Conservation (phyloP, 2,888 invertebrate species). For the Syrphus vitripennis region DNA sequence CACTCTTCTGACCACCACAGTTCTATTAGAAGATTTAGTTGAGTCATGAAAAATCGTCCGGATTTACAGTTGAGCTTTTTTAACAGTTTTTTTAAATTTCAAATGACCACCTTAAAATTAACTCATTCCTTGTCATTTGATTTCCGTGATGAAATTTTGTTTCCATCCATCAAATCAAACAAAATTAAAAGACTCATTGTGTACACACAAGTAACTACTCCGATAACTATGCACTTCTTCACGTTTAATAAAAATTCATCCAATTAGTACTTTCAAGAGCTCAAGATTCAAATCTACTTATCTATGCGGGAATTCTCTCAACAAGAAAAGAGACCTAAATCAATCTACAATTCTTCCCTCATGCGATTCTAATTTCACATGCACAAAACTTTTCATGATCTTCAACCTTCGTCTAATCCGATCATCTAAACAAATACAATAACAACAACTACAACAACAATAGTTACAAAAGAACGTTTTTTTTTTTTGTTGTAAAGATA, state of each 20-base stretch:
- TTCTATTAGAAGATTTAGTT: no score
- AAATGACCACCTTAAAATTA: no score
- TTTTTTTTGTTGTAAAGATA: not conserved
- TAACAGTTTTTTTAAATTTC: no score
- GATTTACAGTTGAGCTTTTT: no score
- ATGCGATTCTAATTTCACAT: constrained; percentile 61
- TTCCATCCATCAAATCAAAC: constrained; percentile 23
- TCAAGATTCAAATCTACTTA: constrained; percentile 53
- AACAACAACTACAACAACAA: constrained; percentile 14
- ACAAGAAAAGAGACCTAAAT: constrained; percentile 1
- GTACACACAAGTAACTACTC: not conserved
- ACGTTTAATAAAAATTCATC: constrained; percentile 50
- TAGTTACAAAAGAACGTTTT: constrained; percentile 18
- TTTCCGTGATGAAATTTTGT: constrained; percentile 39
- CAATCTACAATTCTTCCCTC: constrained; percentile 21
- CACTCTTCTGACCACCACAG: no score
- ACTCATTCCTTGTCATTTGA: constrained; percentile 13
- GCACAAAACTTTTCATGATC: constrained; percentile 59
- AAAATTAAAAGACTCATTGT: not conserved
- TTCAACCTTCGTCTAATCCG: constrained; percentile 59
- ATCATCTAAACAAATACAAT: constrained; percentile 48
- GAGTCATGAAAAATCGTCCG: no score
- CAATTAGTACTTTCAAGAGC: constrained; percentile 53
- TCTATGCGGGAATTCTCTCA: constrained; percentile 24
- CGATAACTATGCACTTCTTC: not conserved